Evolutionary conservation across 2,113 vertebrate genomes (phyloP).

Genomic region (Melanocharis versteri): DNA sequence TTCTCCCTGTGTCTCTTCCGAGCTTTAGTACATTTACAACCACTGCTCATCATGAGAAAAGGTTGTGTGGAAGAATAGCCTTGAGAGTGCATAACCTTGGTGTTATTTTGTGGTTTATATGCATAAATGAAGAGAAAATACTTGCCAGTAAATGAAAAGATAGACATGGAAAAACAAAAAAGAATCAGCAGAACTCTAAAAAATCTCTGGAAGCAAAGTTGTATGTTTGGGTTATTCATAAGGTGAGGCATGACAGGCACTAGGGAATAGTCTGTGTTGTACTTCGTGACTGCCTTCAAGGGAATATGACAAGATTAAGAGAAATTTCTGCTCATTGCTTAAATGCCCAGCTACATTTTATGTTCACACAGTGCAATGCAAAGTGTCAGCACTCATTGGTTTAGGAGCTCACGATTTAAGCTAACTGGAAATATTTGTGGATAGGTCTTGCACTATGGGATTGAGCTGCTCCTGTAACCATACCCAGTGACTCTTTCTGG

Average conservation of each 20-base stretch:
- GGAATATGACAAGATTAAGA: neutral
- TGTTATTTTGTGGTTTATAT: neutral
- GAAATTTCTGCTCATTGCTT: neutral
- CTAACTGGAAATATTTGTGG: neutral
- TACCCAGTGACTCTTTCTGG: neutral
- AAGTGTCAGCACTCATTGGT: neutral
- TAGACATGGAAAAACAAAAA: neutral
- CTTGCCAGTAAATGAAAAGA: neutral
- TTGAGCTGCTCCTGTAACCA: neutral
- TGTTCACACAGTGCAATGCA: accelerated
- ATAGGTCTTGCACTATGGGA: neutral
- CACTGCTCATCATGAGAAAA: neutral
- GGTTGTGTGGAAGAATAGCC: neutral
- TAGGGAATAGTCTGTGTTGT: neutral
- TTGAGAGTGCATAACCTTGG: neutral
- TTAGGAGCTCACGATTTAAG: neutral
- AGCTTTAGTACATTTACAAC: neutral
- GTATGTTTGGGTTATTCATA: neutral
- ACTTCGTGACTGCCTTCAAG: neutral
- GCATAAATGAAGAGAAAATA: neutral
- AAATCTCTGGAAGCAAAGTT: neutral
- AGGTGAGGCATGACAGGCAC: neutral
- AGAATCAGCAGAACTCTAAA: neutral
- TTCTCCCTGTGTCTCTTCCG: neutral
- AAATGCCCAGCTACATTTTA: neutral